Evolutionary conservation across 2,113 vertebrate species (phyloP), one percentile per base, ranked within the genome.

Genomic region (Serinus canaria): DNA sequence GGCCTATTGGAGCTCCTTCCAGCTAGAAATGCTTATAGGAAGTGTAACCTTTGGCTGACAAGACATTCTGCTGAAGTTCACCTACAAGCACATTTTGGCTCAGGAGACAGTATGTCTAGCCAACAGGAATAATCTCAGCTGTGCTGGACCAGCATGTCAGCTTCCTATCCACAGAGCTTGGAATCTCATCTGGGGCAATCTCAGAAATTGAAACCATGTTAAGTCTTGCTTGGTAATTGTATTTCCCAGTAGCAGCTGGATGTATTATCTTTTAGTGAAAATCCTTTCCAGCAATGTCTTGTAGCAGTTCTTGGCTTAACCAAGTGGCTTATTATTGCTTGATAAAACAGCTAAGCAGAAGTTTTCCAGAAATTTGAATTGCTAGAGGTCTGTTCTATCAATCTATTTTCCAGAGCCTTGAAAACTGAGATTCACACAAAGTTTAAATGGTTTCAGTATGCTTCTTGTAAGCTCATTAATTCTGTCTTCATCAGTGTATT

Each of bases 51-150:
- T 87, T 97, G 94, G 93, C 94, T 88, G 91, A 88, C 72, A 79
- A 96, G 81, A 10, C 66, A 13, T 58, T 87, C 41, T 89, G 93
- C 77, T 76, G 87, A 16, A 87, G 87, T 92, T 95, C 92, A 95
- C 96, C 87, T 96, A 73, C 58, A 31, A 87, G 94, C 56, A 33
- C 72, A 44, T 93, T 92, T 95, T 97, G 93, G 95, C 95, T 96
- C 88, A 58, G 82, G 79, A 93, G 90, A 74, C 90, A n/a, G 47
- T 27, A 28, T 31, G 85, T 96, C 92, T 96, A 39, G 94, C 96
- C 95, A 97, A 80, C 50, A 95, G 88, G 92, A 93, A 81, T 88
- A 83, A 83, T 49, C 43, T 87, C 85, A 78, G 60, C 86, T 88
- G 67, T 59, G 39, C 73, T 68, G 85, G 75, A 64, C 30, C 90